Base-by-base conservation (phyloP, 2,888 invertebrate species). In the Lydus trimaculatus region DNA sequence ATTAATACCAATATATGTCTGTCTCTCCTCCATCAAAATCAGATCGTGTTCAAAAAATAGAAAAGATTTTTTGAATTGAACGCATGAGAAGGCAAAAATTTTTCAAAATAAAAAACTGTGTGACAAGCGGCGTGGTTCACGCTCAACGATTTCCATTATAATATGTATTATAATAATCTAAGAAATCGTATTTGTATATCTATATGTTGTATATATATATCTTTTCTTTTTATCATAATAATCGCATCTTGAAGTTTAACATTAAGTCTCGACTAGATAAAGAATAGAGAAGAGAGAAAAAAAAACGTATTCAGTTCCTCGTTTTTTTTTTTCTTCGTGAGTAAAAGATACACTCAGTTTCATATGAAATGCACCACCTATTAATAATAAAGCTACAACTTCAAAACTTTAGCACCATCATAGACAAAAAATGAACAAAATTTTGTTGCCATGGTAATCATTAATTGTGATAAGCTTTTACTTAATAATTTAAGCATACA, bases 81-180 rank as follows among this genome's bases (percentile, higher is more conserved):
- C 77, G 78, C 79, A 79, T 79, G 78, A 79, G 77, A 76, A 80
- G 77, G 80, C 80, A 81, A 56, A 56, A 52, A 43, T 75, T 78
- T 82, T 78, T 78, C 74, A 72, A 79, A 81, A 78, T 78, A 81
- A 82, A 82, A 79, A 81, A n/a, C n/a, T n/a, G 76, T 78, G 79
- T 81, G 82, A 80, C 82, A 81, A 77, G 81, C 81, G 76, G 78
- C 79, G 76, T 79, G 81, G 76, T 79, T 81, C 79, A 80, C 81
- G 80, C 79, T 81, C 76, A 73, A 76, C 79, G 81, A 79, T 80
- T 80, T 79, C 79, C 80, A 79, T 80, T 80, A 82, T 80, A 80
- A 79, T 76, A 76, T 69, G 70, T 78, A 76, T 69, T 67, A 72
- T 69, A 75, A 72, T 56, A 56, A 56, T 56, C 56, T 56, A 15